phyloP scores from a whole-genome alignment of 1,140 invertebrate species.

The Diorhabda sublineata region DNA sequence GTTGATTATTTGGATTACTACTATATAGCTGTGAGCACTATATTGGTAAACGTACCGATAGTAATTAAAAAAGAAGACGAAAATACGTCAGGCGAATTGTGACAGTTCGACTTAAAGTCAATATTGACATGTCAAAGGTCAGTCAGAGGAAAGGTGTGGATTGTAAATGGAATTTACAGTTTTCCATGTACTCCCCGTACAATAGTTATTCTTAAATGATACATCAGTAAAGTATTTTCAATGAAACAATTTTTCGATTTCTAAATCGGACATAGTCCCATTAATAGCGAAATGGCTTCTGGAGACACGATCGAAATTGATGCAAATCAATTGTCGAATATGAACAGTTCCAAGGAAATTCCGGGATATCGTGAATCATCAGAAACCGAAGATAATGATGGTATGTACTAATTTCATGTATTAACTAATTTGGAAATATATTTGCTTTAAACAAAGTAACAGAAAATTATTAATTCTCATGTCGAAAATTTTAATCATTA shows the following conservation, averaged over 20 bases:
- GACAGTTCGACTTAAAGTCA: slow-evolving; percentile 6
- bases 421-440: background rate
- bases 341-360: slow-evolving; percentile 40
- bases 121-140: slow-evolving; percentile 20
- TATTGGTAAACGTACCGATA: no score
- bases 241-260: slow-evolving; percentile 3
- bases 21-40: no score
- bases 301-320: slow-evolving; percentile 59
- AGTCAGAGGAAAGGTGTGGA: slow-evolving; percentile 13
- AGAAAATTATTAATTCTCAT: background rate
- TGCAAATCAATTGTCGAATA: slow-evolving; percentile 33
- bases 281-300: slow-evolving; percentile 60
- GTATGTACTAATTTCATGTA: slow-evolving; percentile 10
- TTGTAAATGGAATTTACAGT: slow-evolving; percentile 9
- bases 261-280: slow-evolving; percentile 9
- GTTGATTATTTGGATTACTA: no score
- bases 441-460: background rate
- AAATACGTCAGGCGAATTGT: background rate
- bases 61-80: no score
- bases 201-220: slow-evolving; percentile 3
- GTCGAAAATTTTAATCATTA: background rate
- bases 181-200: slow-evolving; percentile 4
- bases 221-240: slow-evolving; percentile 1
- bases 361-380: slow-evolving; percentile 28
- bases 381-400: slow-evolving; percentile 38